Evolutionary conservation across 2,888 invertebrate genomes (phyloP).

Genomic region (Lepidochitona cinerea): DNA sequence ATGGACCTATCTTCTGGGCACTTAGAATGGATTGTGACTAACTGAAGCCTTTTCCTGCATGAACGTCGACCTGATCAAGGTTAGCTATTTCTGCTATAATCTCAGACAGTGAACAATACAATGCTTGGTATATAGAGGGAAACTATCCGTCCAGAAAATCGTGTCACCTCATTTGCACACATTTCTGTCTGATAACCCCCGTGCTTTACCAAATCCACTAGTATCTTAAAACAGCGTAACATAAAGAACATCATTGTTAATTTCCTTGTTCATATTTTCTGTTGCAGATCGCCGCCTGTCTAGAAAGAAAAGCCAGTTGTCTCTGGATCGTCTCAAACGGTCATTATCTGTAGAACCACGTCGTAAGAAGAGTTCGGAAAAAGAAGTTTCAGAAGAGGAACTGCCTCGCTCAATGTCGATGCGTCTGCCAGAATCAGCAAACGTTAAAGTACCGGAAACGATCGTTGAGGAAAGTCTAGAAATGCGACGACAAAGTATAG

Average conservation of each 20-base stretch:
- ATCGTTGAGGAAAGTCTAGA: conserved; percentile 52
- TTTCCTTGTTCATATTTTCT: too few species aligned
- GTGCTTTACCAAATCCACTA: too few species aligned
- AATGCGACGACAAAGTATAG: conserved; percentile 20
- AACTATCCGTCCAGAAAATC: too few species aligned
- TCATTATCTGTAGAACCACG: conserved; percentile 50
- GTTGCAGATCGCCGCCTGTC: conserved; percentile 56
- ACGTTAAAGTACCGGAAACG: conserved; percentile 41
- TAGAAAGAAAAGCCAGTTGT: conserved; percentile 42
- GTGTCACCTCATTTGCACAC: too few species aligned
- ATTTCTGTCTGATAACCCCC: too few species aligned
- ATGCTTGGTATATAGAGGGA: too few species aligned
- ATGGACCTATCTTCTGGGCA: background rate
- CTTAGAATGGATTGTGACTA: conserved; percentile 1
- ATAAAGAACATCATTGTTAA: too few species aligned
- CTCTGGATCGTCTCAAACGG: conserved; percentile 50
- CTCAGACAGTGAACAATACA: background rate
- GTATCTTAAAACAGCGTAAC: too few species aligned
- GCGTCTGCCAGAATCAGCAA: background rate
- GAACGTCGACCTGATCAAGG: background rate
- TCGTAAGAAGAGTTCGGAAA: conserved; percentile 7
- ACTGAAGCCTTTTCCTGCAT: background rate
- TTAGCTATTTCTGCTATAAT: background rate
- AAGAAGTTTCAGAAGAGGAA: conserved; percentile 14
- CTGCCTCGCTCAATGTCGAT: background rate